Evolutionary conservation across 2,888 invertebrate genomes (phyloP).

Genomic region (Lithophane leautieri): DNA sequence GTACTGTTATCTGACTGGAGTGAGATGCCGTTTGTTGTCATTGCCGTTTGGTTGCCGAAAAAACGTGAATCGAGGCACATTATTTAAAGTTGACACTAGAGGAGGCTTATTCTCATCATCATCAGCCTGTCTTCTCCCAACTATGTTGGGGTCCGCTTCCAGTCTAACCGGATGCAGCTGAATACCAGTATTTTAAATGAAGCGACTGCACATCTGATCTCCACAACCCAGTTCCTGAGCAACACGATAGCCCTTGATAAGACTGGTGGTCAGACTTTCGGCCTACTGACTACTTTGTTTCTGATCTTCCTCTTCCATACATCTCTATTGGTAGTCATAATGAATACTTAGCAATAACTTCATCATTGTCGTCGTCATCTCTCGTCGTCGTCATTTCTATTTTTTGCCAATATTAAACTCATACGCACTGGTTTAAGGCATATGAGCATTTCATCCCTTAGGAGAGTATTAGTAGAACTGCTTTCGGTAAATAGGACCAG

Average conservation of each 20-base stretch:
- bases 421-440: neutral
- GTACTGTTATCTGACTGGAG: constrained; percentile 2
- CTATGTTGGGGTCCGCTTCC: neutral
- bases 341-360: neutral
- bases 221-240: too few relatives aligned
- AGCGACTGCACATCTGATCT: neutral
- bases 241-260: too few relatives aligned
- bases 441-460: neutral
- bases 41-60: neutral
- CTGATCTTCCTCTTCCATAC: neutral
- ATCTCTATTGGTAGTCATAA: neutral
- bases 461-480: neutral
- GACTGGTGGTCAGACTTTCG: too few relatives aligned
- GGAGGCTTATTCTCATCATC: too few relatives aligned
- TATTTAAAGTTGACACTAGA: too few relatives aligned
- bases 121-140: neutral
- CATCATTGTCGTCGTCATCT: neutral
- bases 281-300: too few relatives aligned
- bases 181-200: neutral
- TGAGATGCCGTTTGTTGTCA: neutral
- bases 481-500: neutral
- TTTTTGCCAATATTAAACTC: too few relatives aligned
- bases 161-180: neutral
- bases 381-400: neutral
- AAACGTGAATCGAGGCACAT: too few relatives aligned